Conservation (phyloP, 2,797 vertebrate species). For the Leucoraja ocellata region DNA sequence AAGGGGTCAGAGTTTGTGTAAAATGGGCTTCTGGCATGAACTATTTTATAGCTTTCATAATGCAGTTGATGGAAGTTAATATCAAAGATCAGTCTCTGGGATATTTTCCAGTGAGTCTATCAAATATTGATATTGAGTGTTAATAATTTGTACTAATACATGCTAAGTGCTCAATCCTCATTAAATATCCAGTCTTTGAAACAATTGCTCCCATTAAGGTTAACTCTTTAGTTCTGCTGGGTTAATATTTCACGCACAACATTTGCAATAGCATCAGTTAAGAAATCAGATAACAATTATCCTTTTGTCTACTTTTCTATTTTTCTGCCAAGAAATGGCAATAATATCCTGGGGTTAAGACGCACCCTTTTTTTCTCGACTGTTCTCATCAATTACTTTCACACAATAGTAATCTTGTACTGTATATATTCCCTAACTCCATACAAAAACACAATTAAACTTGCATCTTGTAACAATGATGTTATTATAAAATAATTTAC, state of each 20-base stretch:
- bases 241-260: neutral
- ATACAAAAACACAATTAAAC: neutral
- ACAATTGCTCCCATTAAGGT: neutral
- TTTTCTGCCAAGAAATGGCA: neutral
- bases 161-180: neutral
- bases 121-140: neutral
- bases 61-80: neutral
- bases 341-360: neutral
- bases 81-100: neutral
- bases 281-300: neutral
- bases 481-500: neutral
- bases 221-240: neutral
- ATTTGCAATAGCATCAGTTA: neutral
- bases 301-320: conserved; percentile 18
- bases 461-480: neutral
- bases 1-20: neutral
- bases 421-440: neutral
- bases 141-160: too few relatives aligned
- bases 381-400: conserved; percentile 9
- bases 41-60: neutral
- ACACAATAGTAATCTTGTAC: neutral
- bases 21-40: neutral
- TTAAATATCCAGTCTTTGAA: neutral
- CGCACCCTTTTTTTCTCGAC: conserved; percentile 4
- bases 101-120: neutral